Base-by-base conservation (phyloP, 1,140 invertebrate genomes). In the Neoseiulus cucumeris region DNA sequence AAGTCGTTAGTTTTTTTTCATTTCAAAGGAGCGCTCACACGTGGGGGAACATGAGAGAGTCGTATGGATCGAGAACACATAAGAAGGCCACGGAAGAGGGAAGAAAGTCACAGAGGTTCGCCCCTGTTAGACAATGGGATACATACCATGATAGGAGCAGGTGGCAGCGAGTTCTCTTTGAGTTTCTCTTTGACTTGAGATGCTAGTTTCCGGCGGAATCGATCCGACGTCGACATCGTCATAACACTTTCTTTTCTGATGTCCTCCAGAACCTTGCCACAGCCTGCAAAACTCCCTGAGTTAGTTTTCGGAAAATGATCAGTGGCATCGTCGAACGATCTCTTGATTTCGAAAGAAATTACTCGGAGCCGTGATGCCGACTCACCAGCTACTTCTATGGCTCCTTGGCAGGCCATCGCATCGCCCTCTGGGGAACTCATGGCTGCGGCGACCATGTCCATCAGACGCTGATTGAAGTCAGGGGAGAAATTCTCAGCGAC, bases 241-340 rank as follows among this genome's bases (percentile, higher is more conserved):
- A 59, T 59, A 14, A 33, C 51, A 20, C 33, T 33, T 20, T 59
- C 51, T 25, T 33, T 25, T 17, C 51, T 25, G 33, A 59, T 59
- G 4, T 59, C 51, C 25, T 59, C 51, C 4, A 59, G 51, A 59
- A 59, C 33, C 22, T 59, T 59, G 22, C 51, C 51, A 59, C 51
- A 59, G 14, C 51, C 51, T 59, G 33, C 22, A 9, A n/a, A n/a
- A n/a, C n/a, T n/a, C n/a, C n/a, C n/a, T n/a, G n/a, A n/a, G n/a
- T n/a, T n/a, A n/a, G n/a, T n/a, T n/a, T n/a, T n/a, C n/a, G n/a
- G n/a, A n/a, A n/a, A n/a, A n/a, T n/a, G n/a, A n/a, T n/a, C n/a
- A n/a, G n/a, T n/a, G n/a, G n/a, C n/a, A n/a, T n/a, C n/a, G 22
- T 14, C 14, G 14, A 1, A 1, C 17, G 14, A 59, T 2, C 1